Evolutionary conservation across 1,140 invertebrate species (phyloP).

Genomic region (Bombus waltoni): DNA sequence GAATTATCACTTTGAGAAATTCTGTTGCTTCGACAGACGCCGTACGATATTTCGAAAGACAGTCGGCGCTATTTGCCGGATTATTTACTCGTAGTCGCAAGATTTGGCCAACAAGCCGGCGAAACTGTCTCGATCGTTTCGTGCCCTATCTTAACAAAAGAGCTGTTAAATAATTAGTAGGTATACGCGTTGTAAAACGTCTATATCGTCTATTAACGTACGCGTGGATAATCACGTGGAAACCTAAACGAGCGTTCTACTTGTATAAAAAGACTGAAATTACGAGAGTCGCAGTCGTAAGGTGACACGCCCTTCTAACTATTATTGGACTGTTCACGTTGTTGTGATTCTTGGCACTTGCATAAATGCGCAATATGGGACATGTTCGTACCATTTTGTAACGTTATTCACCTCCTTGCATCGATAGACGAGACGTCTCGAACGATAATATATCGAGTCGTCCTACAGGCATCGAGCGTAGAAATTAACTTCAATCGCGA

Average conservation of each 20-base stretch:
- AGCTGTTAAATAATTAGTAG: not conserved
- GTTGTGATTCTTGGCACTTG: not conserved
- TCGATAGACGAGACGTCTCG: not conserved
- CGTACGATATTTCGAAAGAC: too few species aligned
- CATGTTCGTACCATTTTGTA: not conserved
- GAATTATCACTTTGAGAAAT: too few species aligned
- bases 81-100: not conserved
- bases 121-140: not conserved
- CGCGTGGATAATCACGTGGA: not conserved
- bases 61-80: not conserved
- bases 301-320: not conserved
- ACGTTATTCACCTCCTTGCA: not conserved
- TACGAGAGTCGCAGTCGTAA: not conserved
- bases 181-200: not conserved
- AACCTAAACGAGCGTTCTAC: not conserved
- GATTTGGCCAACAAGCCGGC: not conserved
- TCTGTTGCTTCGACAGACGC: too few species aligned
- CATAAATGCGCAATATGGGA: not conserved
- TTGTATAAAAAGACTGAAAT: not conserved
- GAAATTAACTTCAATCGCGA: not conserved
- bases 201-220: too few species aligned
- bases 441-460: not conserved
- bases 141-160: rapidly evolving
- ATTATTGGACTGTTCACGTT: not conserved
- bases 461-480: not conserved